Percentiles rank a stretch among this genome's conserved stretches.
Evolutionary conservation across 2,797 vertebrate species (phyloP).

Genomic region (Lepilemur septentrionalis): DNA sequence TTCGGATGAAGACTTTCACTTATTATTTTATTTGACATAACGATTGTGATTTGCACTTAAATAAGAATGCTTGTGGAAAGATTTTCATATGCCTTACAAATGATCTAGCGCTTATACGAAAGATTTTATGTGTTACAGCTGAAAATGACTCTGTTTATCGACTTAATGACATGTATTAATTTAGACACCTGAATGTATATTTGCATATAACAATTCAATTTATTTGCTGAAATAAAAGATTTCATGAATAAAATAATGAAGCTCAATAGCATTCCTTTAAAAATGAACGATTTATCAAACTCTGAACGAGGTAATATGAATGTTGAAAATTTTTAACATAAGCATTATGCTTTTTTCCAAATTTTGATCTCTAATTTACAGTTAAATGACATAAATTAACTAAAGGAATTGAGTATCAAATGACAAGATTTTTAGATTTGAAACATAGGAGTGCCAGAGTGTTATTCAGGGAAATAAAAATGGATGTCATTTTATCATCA

Average conservation of each 20-base stretch:
- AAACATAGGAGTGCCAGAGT: background rate
- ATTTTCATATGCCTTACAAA: background rate
- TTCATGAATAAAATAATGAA: conserved; percentile 34
- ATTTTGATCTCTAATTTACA: background rate
- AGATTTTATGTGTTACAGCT: conserved; percentile 3
- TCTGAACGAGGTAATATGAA: conserved; percentile 66
- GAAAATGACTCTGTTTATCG: background rate
- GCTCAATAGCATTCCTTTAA: conserved; percentile 38
- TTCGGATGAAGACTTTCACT: background rate
- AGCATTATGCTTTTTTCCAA: background rate
- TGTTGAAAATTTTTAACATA: conserved; percentile 11
- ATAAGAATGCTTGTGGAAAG: background rate
- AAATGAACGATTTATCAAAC: conserved; percentile 40
- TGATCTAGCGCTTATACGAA: background rate
- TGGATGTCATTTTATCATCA: background rate
- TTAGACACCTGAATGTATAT: conserved; percentile 8
- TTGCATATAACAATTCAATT: conserved; percentile 45
- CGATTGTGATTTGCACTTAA: background rate
- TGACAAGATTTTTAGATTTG: conserved; percentile 14
- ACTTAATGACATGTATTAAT: conserved; percentile 22
- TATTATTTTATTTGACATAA: background rate
- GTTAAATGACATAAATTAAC: background rate
- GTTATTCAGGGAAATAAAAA: background rate
- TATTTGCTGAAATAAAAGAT: background rate
- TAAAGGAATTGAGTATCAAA: background rate